Evolutionary conservation across 2,113 vertebrate genomes (phyloP).

Genomic region (Leptosomus discolor): DNA sequence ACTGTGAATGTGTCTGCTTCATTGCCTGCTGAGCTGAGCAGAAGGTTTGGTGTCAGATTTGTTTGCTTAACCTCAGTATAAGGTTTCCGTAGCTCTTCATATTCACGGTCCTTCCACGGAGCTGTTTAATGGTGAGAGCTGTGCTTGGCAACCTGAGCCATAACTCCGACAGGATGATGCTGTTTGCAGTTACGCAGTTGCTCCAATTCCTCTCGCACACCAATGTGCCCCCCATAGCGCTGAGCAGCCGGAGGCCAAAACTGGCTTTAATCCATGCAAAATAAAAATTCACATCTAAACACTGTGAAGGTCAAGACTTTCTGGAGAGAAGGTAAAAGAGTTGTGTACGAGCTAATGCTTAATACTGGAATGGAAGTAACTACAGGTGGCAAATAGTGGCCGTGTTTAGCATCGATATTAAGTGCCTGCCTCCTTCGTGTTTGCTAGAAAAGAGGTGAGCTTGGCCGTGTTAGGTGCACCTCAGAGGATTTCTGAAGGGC

Average conservation of each 20-base stretch:
- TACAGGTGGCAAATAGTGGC: background rate
- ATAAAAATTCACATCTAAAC: background rate
- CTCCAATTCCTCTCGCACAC: background rate
- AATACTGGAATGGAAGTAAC: background rate
- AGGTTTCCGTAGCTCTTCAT: conserved; percentile 9
- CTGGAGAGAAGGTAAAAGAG: background rate
- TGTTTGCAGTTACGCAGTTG: background rate
- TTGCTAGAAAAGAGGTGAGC: background rate
- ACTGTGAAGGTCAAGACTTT: background rate
- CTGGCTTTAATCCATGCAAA: background rate
- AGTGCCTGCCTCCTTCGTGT: background rate
- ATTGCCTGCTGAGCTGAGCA: background rate
- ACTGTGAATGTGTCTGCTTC: background rate
- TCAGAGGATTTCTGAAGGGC: background rate
- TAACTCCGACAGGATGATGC: background rate
- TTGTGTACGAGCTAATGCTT: background rate
- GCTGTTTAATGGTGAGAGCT: background rate
- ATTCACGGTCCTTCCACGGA: background rate
- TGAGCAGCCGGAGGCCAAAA: background rate
- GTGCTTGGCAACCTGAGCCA: background rate
- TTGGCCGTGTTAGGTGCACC: background rate
- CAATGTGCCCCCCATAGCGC: rapidly evolving
- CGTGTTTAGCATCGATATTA: background rate
- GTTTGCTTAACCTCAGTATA: conserved; percentile 17
- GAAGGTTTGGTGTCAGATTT: conserved; percentile 19